phyloP scores from a whole-genome alignment of 1,140 invertebrate species.

The Philotrypesis tridentata region DNA sequence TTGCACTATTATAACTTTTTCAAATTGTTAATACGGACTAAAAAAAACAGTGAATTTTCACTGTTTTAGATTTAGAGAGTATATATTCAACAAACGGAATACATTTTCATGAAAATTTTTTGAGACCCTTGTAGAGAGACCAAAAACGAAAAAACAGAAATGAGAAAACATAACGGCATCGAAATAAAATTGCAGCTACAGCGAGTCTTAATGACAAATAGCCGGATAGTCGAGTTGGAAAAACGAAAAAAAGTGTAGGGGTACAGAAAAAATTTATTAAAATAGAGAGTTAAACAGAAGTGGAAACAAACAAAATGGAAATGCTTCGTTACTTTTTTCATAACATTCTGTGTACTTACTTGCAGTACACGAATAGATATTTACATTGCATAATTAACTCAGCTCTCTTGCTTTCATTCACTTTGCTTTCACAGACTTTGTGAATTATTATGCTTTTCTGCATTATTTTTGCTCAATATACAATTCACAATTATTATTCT shows the following conservation, averaged over 20 bases:
- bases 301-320: conserved; percentile 32
- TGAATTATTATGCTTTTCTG: neutral
- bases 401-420: conserved; percentile 20
- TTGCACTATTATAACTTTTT: too few species aligned
- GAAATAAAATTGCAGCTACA: conserved; percentile 35
- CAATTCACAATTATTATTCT: conserved; percentile 9
- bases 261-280: conserved; percentile 36
- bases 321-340: conserved; percentile 22
- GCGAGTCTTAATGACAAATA: conserved; percentile 19
- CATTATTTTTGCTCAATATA: conserved; percentile 14
- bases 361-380: conserved; percentile 32
- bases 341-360: conserved; percentile 21
- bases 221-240: conserved; percentile 8
- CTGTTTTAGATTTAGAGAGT: too few species aligned
- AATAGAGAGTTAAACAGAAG: conserved; percentile 2
- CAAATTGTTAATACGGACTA: too few species aligned
- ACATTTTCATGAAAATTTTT: conserved; percentile 14
- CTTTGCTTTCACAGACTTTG: neutral
- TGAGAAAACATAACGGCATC: conserved; percentile 16
- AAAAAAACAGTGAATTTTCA: too few species aligned
- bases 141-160: neutral
- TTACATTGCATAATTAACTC: conserved; percentile 51
- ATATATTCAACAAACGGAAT: neutral
- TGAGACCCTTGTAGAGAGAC: neutral
- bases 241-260: neutral